A percentile compares a stretch with the other conserved stretches of the same genome.
phyloP scores from a whole-genome alignment of 1,140 invertebrate species.

The Globodera ellingtonae region DNA sequence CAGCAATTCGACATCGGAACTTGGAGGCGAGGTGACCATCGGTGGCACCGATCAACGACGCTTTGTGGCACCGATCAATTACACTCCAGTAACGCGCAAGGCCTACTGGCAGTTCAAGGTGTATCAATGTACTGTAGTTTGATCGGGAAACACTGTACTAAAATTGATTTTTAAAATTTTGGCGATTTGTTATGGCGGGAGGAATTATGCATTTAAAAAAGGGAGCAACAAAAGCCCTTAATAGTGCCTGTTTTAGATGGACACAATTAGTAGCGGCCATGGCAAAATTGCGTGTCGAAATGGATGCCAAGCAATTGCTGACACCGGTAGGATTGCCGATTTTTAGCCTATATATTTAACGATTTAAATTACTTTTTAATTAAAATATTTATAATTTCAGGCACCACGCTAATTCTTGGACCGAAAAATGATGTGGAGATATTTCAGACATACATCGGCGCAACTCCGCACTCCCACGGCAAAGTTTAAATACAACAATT shows the following conservation, averaged over 20 bases:
- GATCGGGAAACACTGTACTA: background rate
- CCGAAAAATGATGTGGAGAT: conserved; percentile 80
- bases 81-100: conserved; percentile 80
- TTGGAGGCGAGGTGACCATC: conserved; percentile 66
- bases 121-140: conserved; percentile 65
- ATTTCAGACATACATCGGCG: conserved; percentile 78
- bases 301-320: conserved; percentile 78
- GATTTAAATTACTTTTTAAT: background rate
- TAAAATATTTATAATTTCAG: background rate
- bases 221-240: too few relatives aligned
- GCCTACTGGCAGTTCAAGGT: conserved; percentile 97
- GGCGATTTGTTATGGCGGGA: too few relatives aligned
- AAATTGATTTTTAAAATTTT: too few relatives aligned
- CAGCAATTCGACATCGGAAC: conserved; percentile 59
- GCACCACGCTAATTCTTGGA: conserved; percentile 90
- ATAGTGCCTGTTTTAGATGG: background rate
- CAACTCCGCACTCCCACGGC: conserved; percentile 63
- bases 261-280: background rate
- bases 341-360: background rate
- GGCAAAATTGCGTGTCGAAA: conserved; percentile 56
- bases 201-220: too few relatives aligned
- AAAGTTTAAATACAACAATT: conserved; percentile 28
- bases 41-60: conserved; percentile 69
- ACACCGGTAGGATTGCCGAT: conserved; percentile 75
- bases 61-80: conserved; percentile 87